Percentiles rank a stretch among this genome's conserved stretches.
These are phyloP conservation scores for Drosophila ironensis DNA, from an alignment of 1,140 invertebrate genomes.

Conservation along the genomic window DNA sequence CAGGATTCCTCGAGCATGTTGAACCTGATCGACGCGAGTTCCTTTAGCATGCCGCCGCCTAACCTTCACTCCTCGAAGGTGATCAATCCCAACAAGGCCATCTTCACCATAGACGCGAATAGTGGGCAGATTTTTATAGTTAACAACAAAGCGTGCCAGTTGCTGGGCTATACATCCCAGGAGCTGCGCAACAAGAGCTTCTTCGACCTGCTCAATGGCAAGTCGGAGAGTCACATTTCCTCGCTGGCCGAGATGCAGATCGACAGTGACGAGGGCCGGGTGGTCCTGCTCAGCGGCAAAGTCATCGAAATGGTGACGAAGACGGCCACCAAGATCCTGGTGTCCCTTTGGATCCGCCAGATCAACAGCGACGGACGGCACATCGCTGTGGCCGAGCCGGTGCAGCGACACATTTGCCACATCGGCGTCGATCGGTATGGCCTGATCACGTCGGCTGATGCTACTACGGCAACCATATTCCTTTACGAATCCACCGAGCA, in stretches of 20 bases:
- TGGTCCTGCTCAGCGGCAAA: slow-evolving; percentile 85
- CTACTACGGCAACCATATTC: slow-evolving; percentile 83
- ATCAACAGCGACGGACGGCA: slow-evolving; percentile 84
- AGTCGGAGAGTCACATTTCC: slow-evolving; percentile 83
- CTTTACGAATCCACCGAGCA: slow-evolving; percentile 83
- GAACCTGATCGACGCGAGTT: slow-evolving; percentile 33
- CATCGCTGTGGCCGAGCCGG: slow-evolving; percentile 86
- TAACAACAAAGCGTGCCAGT: slow-evolving; percentile 84
- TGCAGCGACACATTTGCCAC: slow-evolving; percentile 82
- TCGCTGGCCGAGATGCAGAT: slow-evolving; percentile 84
- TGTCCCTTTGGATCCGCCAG: slow-evolving; percentile 86
- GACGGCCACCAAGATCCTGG: slow-evolving; percentile 83
- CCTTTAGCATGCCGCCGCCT: slow-evolving; percentile 41
- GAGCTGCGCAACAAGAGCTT: slow-evolving; percentile 84
- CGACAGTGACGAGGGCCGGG: slow-evolving; percentile 84
- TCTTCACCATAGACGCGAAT: slow-evolving; percentile 84
- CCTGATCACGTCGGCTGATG: slow-evolving; percentile 82
- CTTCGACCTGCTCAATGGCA: slow-evolving; percentile 83
- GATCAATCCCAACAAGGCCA: slow-evolving; percentile 84
- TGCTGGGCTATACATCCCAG: slow-evolving; percentile 84
- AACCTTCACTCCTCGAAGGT: slow-evolving; percentile 52
- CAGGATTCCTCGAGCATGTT: slow-evolving; percentile 23
- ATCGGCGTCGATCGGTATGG: slow-evolving; percentile 82
- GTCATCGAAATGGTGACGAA: slow-evolving; percentile 85
- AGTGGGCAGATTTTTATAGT: slow-evolving; percentile 86